Conservation (phyloP, 2,888 invertebrate genomes). For the Dasysyrphus tricinctus region DNA sequence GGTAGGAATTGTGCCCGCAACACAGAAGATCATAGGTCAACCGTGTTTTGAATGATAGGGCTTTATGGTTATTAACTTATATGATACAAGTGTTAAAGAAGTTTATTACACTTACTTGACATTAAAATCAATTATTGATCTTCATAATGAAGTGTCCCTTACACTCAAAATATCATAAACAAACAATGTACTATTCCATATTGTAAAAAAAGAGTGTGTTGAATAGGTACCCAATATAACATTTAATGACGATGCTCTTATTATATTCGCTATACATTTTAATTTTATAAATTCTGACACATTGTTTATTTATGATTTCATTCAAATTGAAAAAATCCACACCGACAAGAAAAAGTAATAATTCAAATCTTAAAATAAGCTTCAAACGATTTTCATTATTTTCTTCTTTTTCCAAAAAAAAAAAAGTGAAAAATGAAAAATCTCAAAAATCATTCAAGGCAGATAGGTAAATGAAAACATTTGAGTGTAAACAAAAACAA, state of each 20-base stretch:
- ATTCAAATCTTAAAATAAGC: slow-evolving; percentile 25
- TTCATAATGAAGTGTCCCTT: no score
- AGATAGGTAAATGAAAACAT: slow-evolving; percentile 19
- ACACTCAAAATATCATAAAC: not conserved
- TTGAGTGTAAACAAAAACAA: slow-evolving; percentile 37
- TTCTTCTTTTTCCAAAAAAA: not conserved
- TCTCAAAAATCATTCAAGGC: not conserved
- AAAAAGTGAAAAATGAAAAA: not conserved
- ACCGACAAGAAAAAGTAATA: slow-evolving; percentile 5
- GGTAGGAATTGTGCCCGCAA: no score
- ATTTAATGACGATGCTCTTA: not conserved
- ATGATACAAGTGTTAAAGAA: no score
- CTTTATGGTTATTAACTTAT: no score
- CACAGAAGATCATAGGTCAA: no score
- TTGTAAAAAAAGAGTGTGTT: no score
- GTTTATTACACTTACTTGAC: no score
- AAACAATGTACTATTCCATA: no score
- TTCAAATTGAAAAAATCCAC: slow-evolving; percentile 9
- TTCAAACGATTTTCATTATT: slow-evolving; percentile 15
- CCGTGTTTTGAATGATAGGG: no score
- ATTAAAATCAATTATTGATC: no score
- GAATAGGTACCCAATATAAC: no score
- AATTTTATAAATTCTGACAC: not conserved
- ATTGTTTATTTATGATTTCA: slow-evolving; percentile 10
- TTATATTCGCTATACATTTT: not conserved